phyloP scores from a whole-genome alignment of 2,888 invertebrate genomes.

The Erpobdella octoculata region DNA sequence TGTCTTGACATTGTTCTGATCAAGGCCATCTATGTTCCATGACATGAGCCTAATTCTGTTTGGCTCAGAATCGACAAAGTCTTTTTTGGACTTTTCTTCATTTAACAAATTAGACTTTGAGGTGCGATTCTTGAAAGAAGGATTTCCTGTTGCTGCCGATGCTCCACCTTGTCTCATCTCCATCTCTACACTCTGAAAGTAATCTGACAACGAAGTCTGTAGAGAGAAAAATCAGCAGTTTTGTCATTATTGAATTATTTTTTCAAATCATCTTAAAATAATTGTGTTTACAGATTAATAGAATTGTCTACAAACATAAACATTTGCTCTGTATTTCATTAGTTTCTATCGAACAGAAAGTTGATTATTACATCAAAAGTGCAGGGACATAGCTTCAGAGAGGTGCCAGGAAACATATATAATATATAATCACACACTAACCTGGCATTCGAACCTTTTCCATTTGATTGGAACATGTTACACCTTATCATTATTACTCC shows the following conservation, averaged over 20 bases:
- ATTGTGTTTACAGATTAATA: too few species aligned
- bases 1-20: conserved; percentile 53
- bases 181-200: conserved; percentile 16
- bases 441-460: too few species aligned
- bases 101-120: neutral
- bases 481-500: neutral
- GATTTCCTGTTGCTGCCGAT: neutral
- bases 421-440: neutral
- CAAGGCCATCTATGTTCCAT: conserved; percentile 61
- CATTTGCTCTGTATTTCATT: too few species aligned
- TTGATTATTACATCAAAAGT: too few species aligned
- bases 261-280: too few species aligned
- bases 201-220: conserved; percentile 11
- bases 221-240: too few species aligned
- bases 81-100: neutral
- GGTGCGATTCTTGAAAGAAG: neutral
- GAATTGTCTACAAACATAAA: too few species aligned
- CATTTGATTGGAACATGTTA: too few species aligned
- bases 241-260: too few species aligned
- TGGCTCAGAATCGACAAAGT: conserved; percentile 39
- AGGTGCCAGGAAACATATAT: neutral
- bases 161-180: neutral
- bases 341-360: too few species aligned
- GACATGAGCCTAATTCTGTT: conserved; percentile 53
- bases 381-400: too few species aligned